These are phyloP conservation scores for Lomographa bimaculata DNA, from an alignment of 2,888 invertebrate species.

Conservation along the genomic window DNA sequence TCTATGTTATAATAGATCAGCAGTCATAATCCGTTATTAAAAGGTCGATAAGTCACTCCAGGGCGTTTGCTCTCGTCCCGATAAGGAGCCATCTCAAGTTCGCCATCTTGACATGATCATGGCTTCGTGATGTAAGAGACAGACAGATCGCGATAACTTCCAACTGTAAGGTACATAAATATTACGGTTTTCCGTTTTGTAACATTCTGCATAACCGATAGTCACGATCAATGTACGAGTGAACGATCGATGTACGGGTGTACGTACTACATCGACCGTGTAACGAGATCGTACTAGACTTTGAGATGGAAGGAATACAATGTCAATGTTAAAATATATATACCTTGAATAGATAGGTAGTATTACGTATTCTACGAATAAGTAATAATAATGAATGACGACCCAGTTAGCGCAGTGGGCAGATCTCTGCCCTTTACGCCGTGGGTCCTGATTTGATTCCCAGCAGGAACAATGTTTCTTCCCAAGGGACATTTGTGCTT, in stretches of 20 bases:
- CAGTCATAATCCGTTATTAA: constrained; percentile 39
- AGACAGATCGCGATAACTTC: constrained; percentile 42
- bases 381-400: no score
- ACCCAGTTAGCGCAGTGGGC: no score
- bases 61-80: constrained; percentile 48
- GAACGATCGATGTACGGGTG: no score
- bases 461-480: no score
- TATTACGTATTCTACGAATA: no score
- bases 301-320: constrained; percentile 8
- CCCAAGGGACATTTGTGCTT: no score
- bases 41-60: constrained; percentile 39
- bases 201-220: constrained; percentile 28
- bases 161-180: constrained; percentile 38
- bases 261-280: no score
- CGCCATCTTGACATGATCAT: constrained; percentile 67
- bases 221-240: constrained; percentile 15
- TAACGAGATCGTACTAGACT: no score
- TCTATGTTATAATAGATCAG: constrained; percentile 36
- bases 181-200: constrained; percentile 37
- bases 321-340: constrained; percentile 11
- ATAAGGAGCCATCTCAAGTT: constrained; percentile 64
- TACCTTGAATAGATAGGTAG: no score
- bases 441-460: no score
- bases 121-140: constrained; percentile 62
- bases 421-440: no score